Evolutionary conservation across 2,888 invertebrate genomes (phyloP).

Genomic region (Diarsia brunnea): DNA sequence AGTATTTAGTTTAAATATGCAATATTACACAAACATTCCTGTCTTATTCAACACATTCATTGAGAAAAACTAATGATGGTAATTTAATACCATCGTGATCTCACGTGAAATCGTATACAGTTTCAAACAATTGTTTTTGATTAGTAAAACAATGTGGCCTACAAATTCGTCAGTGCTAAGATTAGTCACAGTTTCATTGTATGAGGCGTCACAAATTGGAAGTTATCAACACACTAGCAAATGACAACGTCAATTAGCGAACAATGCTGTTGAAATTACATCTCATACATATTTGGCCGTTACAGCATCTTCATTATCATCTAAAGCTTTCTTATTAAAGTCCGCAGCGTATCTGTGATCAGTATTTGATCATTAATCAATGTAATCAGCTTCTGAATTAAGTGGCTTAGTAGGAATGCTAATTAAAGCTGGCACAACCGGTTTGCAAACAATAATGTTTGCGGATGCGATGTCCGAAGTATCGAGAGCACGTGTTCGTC

Average conservation of each 20-base stretch:
- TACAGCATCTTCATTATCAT: constrained; percentile 47
- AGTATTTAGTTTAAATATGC: neutral
- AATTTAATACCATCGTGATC: constrained; percentile 70
- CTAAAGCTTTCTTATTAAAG: constrained; percentile 30
- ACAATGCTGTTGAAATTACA: constrained; percentile 49
- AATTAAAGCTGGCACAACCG: constrained; percentile 63
- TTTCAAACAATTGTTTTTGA: constrained; percentile 80
- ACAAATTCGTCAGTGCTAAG: constrained; percentile 75
- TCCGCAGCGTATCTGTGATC: constrained; percentile 23
- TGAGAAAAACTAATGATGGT: constrained; percentile 53
- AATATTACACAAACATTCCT: neutral
- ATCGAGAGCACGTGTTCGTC: constrained; percentile 72
- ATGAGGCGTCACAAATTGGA: constrained; percentile 72
- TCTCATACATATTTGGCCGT: constrained; percentile 34
- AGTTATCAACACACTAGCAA: constrained; percentile 68
- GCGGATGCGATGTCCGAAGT: constrained; percentile 71
- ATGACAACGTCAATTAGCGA: constrained; percentile 58
- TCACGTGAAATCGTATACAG: constrained; percentile 70
- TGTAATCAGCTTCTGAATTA: constrained; percentile 56
- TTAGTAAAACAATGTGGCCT: constrained; percentile 78
- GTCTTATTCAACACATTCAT: constrained; percentile 42
- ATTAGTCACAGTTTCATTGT: constrained; percentile 73
- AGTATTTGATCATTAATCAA: constrained; percentile 55
- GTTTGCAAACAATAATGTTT: constrained; percentile 72
- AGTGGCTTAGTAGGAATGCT: constrained; percentile 65